Evolutionary conservation across 2,888 invertebrate genomes (phyloP), one percentile per base, ranked within the genome.

Genomic region (Ornithoptera alexandrae): DNA sequence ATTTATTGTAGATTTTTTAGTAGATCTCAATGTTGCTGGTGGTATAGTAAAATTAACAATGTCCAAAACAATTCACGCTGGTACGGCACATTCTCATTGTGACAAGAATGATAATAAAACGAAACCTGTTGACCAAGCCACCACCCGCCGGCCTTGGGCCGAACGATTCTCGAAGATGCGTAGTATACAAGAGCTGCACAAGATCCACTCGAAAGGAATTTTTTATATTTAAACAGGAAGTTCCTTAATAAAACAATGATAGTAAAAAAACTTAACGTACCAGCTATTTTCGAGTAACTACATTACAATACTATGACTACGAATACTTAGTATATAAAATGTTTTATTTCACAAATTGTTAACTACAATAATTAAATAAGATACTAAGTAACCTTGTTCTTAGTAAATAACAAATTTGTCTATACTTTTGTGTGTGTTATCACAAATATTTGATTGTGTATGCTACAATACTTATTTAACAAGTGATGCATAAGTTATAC

Each of bases 91-190:
- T 65, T 61, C 18, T 10, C 59, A 46, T 65, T 66, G 66, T 66
- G 69, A 62, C 53, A 62, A 57, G 69, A 66, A 69, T 65, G 46
- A 59, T 39, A 59, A 50, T 67, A 53, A 64, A 64, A 64, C 64
- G 63, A 67, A 67, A 70, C 70, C 56, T 17, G 70, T 67, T 42
- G 60, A 60, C 59, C 67, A 56, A 64, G 67, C 46, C 20, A 59
- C 60, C 60, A 62, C 72, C 68, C 60, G 73, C 62, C 70, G 65
- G 63, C 75, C 74, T 75, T 75, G 75, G 59, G 56, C 56, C 62
- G 71, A 72, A 70, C 72, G 73, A 73, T 73, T 58, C 60, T 60
- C 60, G 20, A 64, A 56, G 64, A 70, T 66, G 59, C 62, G 61
- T 62, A 1, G 36, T 57, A 15, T 30, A 56, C 42, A 22, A 22